Evolutionary conservation across 2,888 invertebrate genomes (phyloP).

Genomic region (Amblyteles armatorius): DNA sequence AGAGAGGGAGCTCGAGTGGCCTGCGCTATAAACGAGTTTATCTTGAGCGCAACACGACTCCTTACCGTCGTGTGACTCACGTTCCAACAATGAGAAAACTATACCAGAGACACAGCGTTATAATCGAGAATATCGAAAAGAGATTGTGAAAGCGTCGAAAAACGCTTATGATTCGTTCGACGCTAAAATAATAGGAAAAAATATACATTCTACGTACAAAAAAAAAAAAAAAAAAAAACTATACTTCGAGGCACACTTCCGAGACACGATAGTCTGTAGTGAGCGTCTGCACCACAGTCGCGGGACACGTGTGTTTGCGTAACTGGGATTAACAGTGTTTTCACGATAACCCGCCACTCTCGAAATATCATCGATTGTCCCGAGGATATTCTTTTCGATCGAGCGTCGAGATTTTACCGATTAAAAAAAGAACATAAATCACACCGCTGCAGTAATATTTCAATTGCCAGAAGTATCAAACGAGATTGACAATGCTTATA

Average conservation of each 20-base stretch:
- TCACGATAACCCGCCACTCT: background rate
- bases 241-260: conserved; percentile 2
- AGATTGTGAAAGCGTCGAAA: background rate
- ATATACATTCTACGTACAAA: background rate
- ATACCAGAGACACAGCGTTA: conserved; percentile 34
- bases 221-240: background rate
- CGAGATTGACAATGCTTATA: background rate
- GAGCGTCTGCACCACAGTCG: conserved; percentile 52
- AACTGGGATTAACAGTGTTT: conserved; percentile 10
- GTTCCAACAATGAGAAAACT: conserved; percentile 39
- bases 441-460: background rate
- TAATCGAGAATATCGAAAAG: conserved; percentile 28
- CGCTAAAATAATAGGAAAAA: background rate
- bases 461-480: background rate
- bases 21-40: conserved; percentile 43
- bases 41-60: conserved; percentile 34
- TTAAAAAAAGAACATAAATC: background rate
- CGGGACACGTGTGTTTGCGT: conserved; percentile 59
- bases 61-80: conserved; percentile 52
- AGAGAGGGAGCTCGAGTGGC: conserved; percentile 21
- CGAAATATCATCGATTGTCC: background rate
- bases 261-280: conserved; percentile 10
- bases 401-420: background rate
- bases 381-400: background rate
- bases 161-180: background rate